Evolutionary conservation across 2,113 vertebrate genomes (phyloP).

Genomic region (Macquaria australasica): DNA sequence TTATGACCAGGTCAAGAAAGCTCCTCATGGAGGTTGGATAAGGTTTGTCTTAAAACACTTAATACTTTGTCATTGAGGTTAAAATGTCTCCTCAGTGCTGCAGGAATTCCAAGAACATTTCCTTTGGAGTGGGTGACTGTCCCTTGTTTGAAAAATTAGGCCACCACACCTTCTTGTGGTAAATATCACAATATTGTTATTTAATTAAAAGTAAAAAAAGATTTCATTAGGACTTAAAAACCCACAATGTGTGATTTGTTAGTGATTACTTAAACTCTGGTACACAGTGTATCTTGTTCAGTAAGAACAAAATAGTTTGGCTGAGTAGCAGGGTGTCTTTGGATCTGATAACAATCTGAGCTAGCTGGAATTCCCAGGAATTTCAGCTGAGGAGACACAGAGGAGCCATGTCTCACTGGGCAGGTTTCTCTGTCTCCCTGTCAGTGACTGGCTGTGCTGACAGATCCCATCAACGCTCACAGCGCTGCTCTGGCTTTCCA

Average conservation of each 20-base stretch:
- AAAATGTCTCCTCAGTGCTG: not conserved
- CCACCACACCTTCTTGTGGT: not conserved
- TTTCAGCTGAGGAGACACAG: slow-evolving; percentile 67
- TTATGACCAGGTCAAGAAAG: not conserved
- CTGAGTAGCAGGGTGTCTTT: slow-evolving; percentile 45
- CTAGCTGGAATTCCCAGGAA: slow-evolving; percentile 73
- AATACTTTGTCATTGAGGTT: not conserved
- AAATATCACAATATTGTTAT: not conserved
- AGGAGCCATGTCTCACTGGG: slow-evolving; percentile 74
- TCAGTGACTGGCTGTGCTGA: slow-evolving; percentile 60
- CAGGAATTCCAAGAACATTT: not conserved
- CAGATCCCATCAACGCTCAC: slow-evolving; percentile 62
- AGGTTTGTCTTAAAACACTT: not conserved
- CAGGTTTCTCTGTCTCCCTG: slow-evolving; percentile 64
- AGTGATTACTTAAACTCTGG: not conserved
- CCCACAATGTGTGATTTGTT: not conserved
- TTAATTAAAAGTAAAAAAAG: not conserved
- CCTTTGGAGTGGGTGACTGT: not conserved
- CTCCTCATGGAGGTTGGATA: not conserved
- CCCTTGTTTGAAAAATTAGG: not conserved
- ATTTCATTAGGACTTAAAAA: not conserved
- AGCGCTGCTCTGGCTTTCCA: slow-evolving; percentile 26
- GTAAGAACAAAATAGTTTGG: slow-evolving; percentile 26
- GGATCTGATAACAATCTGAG: slow-evolving; percentile 77
- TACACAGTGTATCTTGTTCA: not conserved